Evolutionary conservation across 2,888 invertebrate species (phyloP).

Genomic region (Drosophila paramelanica): DNA sequence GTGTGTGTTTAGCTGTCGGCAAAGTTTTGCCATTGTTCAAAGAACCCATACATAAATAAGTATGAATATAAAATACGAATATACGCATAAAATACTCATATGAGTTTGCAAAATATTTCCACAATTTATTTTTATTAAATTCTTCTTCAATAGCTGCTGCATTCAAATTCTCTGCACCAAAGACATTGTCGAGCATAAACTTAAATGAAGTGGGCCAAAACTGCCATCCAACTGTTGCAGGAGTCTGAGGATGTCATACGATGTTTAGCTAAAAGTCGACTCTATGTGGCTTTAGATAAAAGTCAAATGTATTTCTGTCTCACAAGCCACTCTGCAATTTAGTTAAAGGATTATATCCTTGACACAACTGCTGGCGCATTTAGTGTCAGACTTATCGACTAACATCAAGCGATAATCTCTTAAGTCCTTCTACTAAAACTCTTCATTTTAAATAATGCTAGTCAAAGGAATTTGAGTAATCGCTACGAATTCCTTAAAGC

Average conservation of each 20-base stretch:
- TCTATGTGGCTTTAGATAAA: constrained; percentile 3
- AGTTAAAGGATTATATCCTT: constrained; percentile 47
- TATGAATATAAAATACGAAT: constrained; percentile 38
- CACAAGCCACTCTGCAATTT: constrained; percentile 24
- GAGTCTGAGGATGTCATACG: constrained; percentile 21
- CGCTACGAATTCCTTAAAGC: not conserved
- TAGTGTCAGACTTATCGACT: constrained; percentile 30
- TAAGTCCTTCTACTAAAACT: constrained; percentile 3
- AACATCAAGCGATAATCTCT: constrained; percentile 32
- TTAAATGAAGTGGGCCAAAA: constrained; percentile 19
- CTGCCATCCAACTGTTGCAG: constrained; percentile 18
- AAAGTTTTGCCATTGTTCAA: constrained; percentile 67
- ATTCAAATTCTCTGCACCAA: constrained; percentile 12
- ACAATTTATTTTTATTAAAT: constrained; percentile 46
- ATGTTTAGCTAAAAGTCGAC: constrained; percentile 5
- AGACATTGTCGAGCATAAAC: constrained; percentile 2
- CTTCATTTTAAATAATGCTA: constrained; percentile 29
- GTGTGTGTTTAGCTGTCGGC: constrained; percentile 61
- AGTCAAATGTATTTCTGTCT: not conserved
- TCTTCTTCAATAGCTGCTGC: constrained; percentile 11
- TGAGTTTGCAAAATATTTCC: constrained; percentile 22
- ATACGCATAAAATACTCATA: constrained; percentile 13
- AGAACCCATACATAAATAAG: constrained; percentile 45
- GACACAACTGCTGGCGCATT: constrained; percentile 25
- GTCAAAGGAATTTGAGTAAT: constrained; percentile 20